Base-by-base conservation (phyloP, 2,113 vertebrate genomes). In the Barnardius zonarius region DNA sequence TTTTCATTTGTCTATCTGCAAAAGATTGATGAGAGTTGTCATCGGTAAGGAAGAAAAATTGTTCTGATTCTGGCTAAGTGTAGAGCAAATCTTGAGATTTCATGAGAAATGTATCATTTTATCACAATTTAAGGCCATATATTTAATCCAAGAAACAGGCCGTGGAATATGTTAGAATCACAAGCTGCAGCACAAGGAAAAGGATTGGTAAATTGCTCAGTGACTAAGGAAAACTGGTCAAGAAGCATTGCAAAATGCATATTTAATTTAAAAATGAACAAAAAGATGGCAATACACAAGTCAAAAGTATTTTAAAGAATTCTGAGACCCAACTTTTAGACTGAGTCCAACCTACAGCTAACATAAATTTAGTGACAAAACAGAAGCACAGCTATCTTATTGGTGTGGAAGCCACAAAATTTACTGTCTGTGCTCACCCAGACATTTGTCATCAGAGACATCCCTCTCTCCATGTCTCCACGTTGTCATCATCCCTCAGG, bases 21-120 rank as follows among this genome's bases (percentile, higher is more conserved):
- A 97, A 93, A 97, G 96, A 98, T 96, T 96, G 94, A 98, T 95
- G 95, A 94, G 55, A 78, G 41, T 49, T 96, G 96, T 95, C 48
- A 24, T 31, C 24, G 6, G 39, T 91, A 95, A 96, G 92, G 94
- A 97, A 97, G 95, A 98, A 96, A 97, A 97, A 97, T 96, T 15
- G 44, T 93, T 86, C 79, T 37, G 92, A 95, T 95, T 96, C 90
- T 95, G 88, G 66, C 77, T 94, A 96, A 96, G 83, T 49, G 82
- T 88, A 88, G 7, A 95, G 83, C 62, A 93, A 64, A 93, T 93
- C 51, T 88, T 89, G 51, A 73, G 73, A 72, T 96, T 97, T 95
- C 77, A 67, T 72, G 95, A 96, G 95, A 93, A 93, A 95, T 67
- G 18, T 31, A 88, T 92, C 35, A 67, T 48, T 86, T 83, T 90